These are phyloP conservation scores for Amblyornis subalaris DNA, from an alignment of 2,113 vertebrate genomes.

Conservation along the genomic window DNA sequence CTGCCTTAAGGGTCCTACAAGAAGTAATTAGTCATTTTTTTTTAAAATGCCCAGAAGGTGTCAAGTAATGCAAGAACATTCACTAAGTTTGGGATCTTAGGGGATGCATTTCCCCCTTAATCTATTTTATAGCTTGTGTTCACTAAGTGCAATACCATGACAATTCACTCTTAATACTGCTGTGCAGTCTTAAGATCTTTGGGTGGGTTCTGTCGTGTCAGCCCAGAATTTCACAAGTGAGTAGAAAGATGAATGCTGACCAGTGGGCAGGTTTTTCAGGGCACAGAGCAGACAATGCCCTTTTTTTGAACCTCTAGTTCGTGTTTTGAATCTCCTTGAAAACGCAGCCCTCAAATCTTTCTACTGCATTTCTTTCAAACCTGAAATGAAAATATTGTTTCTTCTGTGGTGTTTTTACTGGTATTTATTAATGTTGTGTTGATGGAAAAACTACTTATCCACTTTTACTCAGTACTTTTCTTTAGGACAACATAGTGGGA, in stretches of 20 bases:
- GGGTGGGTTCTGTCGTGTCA: not conserved
- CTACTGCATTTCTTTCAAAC: not conserved
- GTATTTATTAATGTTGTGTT: not conserved
- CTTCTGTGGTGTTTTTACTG: not conserved
- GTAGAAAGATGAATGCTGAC: not conserved
- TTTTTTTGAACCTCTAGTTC: not conserved
- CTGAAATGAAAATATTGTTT: not conserved
- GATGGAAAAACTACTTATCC: not conserved
- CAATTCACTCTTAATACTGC: not conserved
- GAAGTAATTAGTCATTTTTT: not conserved
- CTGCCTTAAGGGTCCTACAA: not conserved
- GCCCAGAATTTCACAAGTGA: not conserved
- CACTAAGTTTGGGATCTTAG: not conserved
- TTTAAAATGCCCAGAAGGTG: not conserved
- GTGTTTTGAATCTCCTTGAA: not conserved
- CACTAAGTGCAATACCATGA: not conserved
- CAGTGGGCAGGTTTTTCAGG: not conserved
- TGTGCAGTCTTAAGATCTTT: not conserved
- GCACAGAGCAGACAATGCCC: not conserved
- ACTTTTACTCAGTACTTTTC: not conserved
- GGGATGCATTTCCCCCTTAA: not conserved
- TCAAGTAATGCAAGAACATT: constrained; percentile 1
- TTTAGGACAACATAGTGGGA: not conserved
- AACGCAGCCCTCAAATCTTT: not conserved
- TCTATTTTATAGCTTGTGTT: not conserved